These are phyloP conservation scores for Chaetops frenatus DNA, from an alignment of 2,113 vertebrate genomes.

Conservation along the genomic window DNA sequence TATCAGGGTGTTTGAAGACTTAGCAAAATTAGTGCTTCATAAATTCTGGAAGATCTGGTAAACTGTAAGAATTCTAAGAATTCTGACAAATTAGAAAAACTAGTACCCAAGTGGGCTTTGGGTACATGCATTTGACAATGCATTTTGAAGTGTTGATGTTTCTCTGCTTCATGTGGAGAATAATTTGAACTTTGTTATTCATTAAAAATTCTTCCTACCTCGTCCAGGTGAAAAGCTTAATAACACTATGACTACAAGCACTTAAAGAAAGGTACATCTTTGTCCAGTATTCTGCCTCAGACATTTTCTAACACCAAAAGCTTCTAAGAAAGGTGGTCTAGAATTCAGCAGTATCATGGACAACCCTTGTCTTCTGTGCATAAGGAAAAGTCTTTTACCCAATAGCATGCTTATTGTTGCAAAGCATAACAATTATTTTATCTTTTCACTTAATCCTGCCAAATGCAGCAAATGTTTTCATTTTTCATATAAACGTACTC, in stretches of 20 bases:
- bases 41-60: neutral
- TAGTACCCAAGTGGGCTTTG: neutral
- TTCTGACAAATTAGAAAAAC: neutral
- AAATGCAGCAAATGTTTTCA: neutral
- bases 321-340: neutral
- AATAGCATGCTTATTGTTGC: neutral
- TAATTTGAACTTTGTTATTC: neutral
- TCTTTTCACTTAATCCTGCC: neutral
- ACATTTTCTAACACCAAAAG: neutral
- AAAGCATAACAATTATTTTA: neutral
- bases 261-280: neutral
- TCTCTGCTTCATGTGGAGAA: neutral
- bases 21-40: neutral
- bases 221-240: neutral
- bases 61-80: neutral
- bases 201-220: neutral
- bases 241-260: neutral
- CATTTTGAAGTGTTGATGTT: neutral
- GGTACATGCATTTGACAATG: neutral
- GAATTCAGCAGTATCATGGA: neutral
- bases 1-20: neutral
- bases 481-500: neutral
- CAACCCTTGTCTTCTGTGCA: neutral
- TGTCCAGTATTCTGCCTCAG: neutral
- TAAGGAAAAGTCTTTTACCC: neutral